Percentiles rank a stretch among this genome's conserved stretches.
Conservation (phyloP, 2,797 vertebrate species). For the Arnoldichthys spilopterus region DNA sequence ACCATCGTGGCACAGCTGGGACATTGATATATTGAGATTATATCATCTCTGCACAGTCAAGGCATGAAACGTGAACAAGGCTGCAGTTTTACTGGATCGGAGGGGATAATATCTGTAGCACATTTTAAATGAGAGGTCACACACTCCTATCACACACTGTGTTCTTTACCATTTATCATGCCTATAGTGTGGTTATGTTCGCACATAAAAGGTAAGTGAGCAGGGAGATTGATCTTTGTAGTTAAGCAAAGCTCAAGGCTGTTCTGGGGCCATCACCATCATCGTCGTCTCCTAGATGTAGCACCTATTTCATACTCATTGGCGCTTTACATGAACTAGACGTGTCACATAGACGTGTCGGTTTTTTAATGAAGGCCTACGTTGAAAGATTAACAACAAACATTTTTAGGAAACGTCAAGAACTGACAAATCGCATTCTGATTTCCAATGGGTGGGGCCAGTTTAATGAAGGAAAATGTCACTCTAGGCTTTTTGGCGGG, state of each 20-base stretch:
- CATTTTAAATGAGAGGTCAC: neutral
- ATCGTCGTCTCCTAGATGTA: neutral
- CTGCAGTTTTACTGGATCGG: neutral
- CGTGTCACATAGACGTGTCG: no score
- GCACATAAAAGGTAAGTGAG: neutral
- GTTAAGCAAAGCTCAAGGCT: neutral
- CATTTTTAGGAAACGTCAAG: no score
- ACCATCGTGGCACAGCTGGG: no score
- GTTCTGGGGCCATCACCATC: neutral
- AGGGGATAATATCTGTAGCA: neutral
- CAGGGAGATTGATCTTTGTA: neutral
- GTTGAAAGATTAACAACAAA: no score
- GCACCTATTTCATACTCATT: neutral
- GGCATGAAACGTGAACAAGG: neutral
- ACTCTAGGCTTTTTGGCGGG: no score
- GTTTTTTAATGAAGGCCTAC: no score
- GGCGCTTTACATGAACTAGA: neutral
- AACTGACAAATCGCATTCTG: no score
- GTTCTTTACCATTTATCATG: neutral
- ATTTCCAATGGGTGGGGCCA: no score
- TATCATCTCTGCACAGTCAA: no score
- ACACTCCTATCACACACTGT: neutral
- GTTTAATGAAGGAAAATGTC: no score
- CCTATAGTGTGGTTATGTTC: neutral
- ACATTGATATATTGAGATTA: neutral